Base-by-base conservation (phyloP, 2,797 vertebrate species). In the Megalops cyprinoides region DNA sequence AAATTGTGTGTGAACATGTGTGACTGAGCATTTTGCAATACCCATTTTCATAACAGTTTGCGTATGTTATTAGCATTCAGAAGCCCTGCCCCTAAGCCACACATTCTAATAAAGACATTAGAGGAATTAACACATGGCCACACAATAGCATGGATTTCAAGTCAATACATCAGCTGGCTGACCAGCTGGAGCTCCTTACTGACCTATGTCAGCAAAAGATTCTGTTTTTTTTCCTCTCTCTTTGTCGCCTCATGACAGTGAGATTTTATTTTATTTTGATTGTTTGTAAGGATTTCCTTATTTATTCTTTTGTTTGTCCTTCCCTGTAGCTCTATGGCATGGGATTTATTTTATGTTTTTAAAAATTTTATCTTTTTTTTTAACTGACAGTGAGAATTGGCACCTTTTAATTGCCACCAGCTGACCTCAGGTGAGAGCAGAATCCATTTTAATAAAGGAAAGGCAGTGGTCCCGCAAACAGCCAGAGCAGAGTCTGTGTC, bases 181-280 rank as follows among this genome's bases (percentile, higher is more conserved):
- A 92, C 92, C 94, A 95, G 93, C 93, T 95, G 94, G 88, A 93
- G 86, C 89, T 87, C 90, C 85, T 87, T 91, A 90, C 84, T 93
- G 92, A 92, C 93, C 93, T 82, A 74, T 92, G 92, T 94, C 92
- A 93, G 87, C 91, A 94, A 93, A 92, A 65, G 91, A 90, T 91
- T 86, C 87, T 82, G 74, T 76, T 80, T 88, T 89, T 89, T 88
- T 91, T 88, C 85, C 86, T 87, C 89, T 83, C 87, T 87, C 88
- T 90, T 82, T 84, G 83, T 77, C 79, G 75, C 84, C 82, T 65
- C 83, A 58, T 78, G 60, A n/a, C 55, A 56, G 23, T n/a, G 25
- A 58, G 55, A n/a, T 58, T 58, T n/a, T n/a, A n/a, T n/a, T n/a
- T n/a, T n/a, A n/a, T n/a, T n/a, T n/a, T n/a, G n/a, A n/a, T n/a